These are phyloP conservation scores for Archivesica marissinica DNA, from an alignment of 1,140 invertebrate genomes.

Conservation along the genomic window DNA sequence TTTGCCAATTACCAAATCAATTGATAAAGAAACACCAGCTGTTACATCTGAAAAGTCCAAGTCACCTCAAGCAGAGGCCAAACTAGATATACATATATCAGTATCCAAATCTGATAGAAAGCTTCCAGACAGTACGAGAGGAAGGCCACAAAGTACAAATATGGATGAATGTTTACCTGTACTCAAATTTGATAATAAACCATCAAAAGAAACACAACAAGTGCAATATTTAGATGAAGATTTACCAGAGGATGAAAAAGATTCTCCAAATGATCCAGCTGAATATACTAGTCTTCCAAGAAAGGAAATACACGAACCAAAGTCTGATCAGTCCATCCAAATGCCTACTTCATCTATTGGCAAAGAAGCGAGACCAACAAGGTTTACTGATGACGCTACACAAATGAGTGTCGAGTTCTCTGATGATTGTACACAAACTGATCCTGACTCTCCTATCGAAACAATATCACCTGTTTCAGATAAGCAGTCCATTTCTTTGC, in stretches of 20 bases:
- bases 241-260: neutral
- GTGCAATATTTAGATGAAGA: neutral
- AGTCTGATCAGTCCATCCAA: too few species aligned
- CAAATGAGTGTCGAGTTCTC: conserved; percentile 56
- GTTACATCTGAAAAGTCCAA: too few species aligned
- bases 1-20: too few species aligned
- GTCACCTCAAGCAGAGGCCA: too few species aligned
- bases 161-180: neutral
- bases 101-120: too few species aligned
- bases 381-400: conserved; percentile 51
- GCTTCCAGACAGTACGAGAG: too few species aligned
- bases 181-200: too few species aligned
- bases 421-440: conserved; percentile 55
- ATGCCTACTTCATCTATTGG: neutral
- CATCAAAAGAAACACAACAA: neutral
- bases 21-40: too few species aligned
- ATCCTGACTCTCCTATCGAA: conserved; percentile 2
- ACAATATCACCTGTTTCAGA: neutral
- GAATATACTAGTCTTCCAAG: neutral
- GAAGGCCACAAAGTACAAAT: neutral
- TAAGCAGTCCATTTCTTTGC: neutral
- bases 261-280: neutral
- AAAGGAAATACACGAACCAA: neutral
- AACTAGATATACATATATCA: too few species aligned
- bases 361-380: neutral